Evolutionary conservation across 1,140 invertebrate species (phyloP).

Genomic region (Drosophila micromelanica): DNA sequence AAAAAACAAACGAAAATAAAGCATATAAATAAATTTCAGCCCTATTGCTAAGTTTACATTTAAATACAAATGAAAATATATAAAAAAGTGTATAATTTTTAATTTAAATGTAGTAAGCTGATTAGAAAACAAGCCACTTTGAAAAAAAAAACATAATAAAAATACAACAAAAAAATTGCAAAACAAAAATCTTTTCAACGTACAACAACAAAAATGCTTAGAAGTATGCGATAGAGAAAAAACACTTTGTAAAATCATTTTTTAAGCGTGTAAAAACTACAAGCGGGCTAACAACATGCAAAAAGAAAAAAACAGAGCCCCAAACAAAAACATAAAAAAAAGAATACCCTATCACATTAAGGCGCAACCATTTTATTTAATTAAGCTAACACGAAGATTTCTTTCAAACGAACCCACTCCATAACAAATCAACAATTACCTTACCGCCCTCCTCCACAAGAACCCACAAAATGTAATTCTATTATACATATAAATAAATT

Average conservation of each 20-base stretch:
- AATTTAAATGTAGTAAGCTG: constrained; percentile 67
- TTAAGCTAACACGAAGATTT: constrained; percentile 69
- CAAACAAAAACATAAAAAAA: constrained; percentile 34
- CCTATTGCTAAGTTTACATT: constrained; percentile 70
- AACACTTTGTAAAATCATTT: constrained; percentile 78
- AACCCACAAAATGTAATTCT: constrained; percentile 73
- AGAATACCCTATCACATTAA: constrained; percentile 56
- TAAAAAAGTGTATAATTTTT: constrained; percentile 70
- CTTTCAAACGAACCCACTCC: constrained; percentile 57
- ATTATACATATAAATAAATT: constrained; percentile 83
- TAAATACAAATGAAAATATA: constrained; percentile 48
- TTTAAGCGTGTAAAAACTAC: constrained; percentile 68
- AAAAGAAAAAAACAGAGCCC: constrained; percentile 16
- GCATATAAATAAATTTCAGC: constrained; percentile 57
- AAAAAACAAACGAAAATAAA: constrained; percentile 47
- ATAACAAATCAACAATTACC: constrained; percentile 41
- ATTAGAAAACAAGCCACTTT: constrained; percentile 53
- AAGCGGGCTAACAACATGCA: constrained; percentile 22
- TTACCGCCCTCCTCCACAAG: constrained; percentile 34
- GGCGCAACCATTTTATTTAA: constrained; percentile 62
- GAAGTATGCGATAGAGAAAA: constrained; percentile 46
- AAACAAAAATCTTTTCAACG: constrained; percentile 50
- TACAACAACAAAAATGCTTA: constrained; percentile 56
- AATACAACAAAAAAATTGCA: constrained; percentile 53
- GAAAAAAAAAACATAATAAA: constrained; percentile 39